Conservation (phyloP, 2,888 invertebrate genomes). For the Drosophila helvetica region DNA sequence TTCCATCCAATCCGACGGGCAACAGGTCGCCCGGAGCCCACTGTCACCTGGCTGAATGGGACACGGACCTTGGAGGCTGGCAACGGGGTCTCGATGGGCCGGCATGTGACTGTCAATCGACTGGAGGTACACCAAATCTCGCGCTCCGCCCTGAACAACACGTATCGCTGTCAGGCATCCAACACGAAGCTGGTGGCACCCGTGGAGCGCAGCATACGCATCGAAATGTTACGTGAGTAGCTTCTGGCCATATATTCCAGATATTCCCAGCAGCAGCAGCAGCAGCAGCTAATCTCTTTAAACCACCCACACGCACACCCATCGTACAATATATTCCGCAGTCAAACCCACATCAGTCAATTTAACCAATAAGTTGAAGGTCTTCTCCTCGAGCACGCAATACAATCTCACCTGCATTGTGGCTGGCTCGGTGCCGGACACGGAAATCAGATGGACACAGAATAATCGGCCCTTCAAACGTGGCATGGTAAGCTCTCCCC, state of each 20-base stretch:
- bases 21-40: constrained; percentile 92
- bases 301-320: neutral
- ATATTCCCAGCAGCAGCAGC: constrained; percentile 11
- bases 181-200: constrained; percentile 94
- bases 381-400: constrained; percentile 91
- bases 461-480: constrained; percentile 91
- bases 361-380: constrained; percentile 90
- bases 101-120: constrained; percentile 91
- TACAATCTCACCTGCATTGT: constrained; percentile 92
- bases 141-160: constrained; percentile 91
- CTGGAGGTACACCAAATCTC: constrained; percentile 90
- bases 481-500: constrained; percentile 87
- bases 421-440: constrained; percentile 93
- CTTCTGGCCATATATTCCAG: too few relatives aligned
- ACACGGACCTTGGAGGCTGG: constrained; percentile 89
- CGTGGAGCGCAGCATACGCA: constrained; percentile 91
- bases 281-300: constrained; percentile 29
- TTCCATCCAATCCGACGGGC: neutral
- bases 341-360: constrained; percentile 92
- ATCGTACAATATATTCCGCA: constrained; percentile 81
- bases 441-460: constrained; percentile 93
- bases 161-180: constrained; percentile 93
- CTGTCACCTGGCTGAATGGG: constrained; percentile 93
- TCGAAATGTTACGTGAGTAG: constrained; percentile 93
- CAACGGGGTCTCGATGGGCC: constrained; percentile 88